phyloP scores from a whole-genome alignment of 2,113 vertebrate genomes.

The Prietella phreatophila region DNA sequence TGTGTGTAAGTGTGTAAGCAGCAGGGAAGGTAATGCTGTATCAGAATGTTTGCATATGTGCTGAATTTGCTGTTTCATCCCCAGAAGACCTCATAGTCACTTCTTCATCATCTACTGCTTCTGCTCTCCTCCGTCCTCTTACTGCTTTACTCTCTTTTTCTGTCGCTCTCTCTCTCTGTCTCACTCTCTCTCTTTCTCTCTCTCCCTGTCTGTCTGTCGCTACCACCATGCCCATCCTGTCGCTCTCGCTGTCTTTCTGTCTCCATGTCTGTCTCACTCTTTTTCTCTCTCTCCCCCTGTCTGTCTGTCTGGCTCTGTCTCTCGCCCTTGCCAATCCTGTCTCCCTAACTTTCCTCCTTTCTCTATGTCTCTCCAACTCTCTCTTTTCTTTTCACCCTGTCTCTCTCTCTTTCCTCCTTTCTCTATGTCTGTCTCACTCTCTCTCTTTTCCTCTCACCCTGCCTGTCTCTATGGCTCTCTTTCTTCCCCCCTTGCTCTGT shows the following conservation, averaged over 20 bases:
- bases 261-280: neutral
- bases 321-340: too few species aligned
- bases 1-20: constrained; percentile 35
- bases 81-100: constrained; percentile 60
- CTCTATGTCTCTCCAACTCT: too few species aligned
- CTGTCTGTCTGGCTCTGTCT: neutral
- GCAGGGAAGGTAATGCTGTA: constrained; percentile 26
- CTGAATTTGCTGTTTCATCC: constrained; percentile 70
- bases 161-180: neutral
- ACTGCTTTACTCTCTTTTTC: neutral
- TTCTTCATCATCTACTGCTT: constrained; percentile 1
- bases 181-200: neutral
- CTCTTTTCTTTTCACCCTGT: neutral
- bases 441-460: neutral
- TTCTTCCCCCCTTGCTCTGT: too few species aligned
- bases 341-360: neutral
- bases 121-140: neutral
- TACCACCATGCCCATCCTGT: too few species aligned
- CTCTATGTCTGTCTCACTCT: too few species aligned
- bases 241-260: neutral
- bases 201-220: neutral
- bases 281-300: too few species aligned
- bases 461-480: neutral
- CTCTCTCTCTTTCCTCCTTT: neutral
- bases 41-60: constrained; percentile 74